A percentile compares a stretch with the other conserved stretches of the same genome.
phyloP scores from a whole-genome alignment of 2,113 vertebrate genomes.

The Eulemur rufifrons region DNA sequence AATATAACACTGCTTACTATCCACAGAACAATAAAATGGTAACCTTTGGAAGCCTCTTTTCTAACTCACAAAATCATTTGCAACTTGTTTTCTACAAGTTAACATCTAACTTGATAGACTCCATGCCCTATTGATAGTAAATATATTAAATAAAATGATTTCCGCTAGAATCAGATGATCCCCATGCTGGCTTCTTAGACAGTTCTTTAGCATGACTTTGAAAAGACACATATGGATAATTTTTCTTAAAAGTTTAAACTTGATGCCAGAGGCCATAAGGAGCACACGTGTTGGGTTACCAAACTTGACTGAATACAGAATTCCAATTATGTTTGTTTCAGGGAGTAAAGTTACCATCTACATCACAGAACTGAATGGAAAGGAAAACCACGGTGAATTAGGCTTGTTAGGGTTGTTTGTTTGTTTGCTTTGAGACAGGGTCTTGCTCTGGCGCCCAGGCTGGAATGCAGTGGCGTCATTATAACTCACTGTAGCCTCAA shows the following conservation, averaged over 20 bases:
- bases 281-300: background rate
- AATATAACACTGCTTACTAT: background rate
- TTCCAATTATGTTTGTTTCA: background rate
- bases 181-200: background rate
- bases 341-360: background rate
- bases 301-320: background rate
- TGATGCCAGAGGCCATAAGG: background rate
- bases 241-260: slow-evolving; percentile 4
- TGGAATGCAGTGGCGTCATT: background rate
- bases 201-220: background rate
- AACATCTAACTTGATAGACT: background rate
- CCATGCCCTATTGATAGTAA: background rate
- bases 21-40: background rate
- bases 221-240: background rate
- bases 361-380: background rate
- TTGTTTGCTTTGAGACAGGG: background rate
- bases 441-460: background rate
- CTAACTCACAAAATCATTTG: background rate
- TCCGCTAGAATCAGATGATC: background rate
- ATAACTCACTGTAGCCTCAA: background rate
- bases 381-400: background rate
- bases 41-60: background rate
- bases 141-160: background rate
- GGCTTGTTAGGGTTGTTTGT: background rate
- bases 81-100: background rate